A percentile compares a stretch with the other conserved stretches of the same genome.
These are phyloP conservation scores for Tuberolachnus salignus DNA, from an alignment of 2,888 invertebrate genomes.

Conservation along the genomic window DNA sequence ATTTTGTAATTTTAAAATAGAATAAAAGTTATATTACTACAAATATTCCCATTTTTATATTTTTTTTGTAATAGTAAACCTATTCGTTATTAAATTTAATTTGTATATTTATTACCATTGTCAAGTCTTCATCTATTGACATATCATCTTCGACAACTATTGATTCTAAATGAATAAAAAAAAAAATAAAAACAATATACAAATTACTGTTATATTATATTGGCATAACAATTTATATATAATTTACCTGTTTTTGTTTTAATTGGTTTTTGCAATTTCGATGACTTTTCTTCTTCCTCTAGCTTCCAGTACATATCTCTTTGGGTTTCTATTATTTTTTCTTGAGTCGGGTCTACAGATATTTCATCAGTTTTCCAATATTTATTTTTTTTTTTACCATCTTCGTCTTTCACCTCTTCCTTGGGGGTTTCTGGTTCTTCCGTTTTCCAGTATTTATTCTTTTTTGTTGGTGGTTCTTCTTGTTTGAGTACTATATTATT, in stretches of 20 bases:
- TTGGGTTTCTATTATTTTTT: slow-evolving; percentile 60
- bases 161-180: slow-evolving; percentile 2
- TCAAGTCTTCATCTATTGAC: slow-evolving; percentile 68
- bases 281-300: slow-evolving; percentile 58
- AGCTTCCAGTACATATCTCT: slow-evolving; percentile 56
- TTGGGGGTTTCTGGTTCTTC: slow-evolving; percentile 26
- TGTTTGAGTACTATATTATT: neutral
- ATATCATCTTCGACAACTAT: slow-evolving; percentile 25
- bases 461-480: neutral
- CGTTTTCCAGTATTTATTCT: slow-evolving; percentile 25
- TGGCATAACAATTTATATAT: neutral
- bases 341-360: slow-evolving; percentile 61
- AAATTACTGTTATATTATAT: neutral
- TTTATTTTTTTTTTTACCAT: slow-evolving; percentile 32
- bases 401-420: slow-evolving; percentile 53
- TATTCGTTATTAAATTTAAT: neutral
- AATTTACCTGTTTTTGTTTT: slow-evolving; percentile 28
- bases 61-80: neutral
- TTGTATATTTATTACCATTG: slow-evolving; percentile 64
- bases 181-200: neutral
- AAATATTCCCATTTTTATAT: neutral
- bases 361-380: slow-evolving; percentile 60
- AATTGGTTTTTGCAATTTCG: slow-evolving; percentile 58
- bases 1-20: neutral
- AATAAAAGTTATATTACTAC: neutral